Evolutionary conservation across 2,888 invertebrate species (phyloP).

Genomic region (Pachymerium ferrugineum): DNA sequence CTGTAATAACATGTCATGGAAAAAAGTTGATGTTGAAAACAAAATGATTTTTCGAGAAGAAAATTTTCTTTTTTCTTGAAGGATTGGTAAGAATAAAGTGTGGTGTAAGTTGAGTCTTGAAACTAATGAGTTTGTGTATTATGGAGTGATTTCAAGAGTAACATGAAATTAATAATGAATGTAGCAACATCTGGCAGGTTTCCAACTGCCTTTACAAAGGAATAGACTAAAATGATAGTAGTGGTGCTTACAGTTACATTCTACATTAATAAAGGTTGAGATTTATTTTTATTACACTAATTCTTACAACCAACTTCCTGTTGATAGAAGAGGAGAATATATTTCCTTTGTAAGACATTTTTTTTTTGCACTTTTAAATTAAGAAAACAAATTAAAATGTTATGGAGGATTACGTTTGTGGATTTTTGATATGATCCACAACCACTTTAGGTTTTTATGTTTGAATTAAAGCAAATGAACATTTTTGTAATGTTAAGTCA

Average conservation of each 20-base stretch:
- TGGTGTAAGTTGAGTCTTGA: not conserved
- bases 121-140: not conserved
- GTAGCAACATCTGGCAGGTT: not conserved
- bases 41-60: too few species aligned
- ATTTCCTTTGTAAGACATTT: too few species aligned
- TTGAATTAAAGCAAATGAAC: too few species aligned
- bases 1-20: too few species aligned
- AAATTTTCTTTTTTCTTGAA: not conserved
- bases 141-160: slow-evolving; percentile 1
- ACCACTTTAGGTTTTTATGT: too few species aligned
- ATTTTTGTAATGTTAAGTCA: too few species aligned
- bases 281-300: slow-evolving; percentile 13
- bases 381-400: too few species aligned
- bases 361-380: too few species aligned
- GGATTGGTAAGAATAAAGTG: not conserved
- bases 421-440: too few species aligned
- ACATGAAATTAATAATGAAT: slow-evolving; percentile 10
- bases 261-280: slow-evolving; percentile 24
- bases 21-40: too few species aligned
- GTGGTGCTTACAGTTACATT: slow-evolving; percentile 27
- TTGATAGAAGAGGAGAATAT: not conserved
- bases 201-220: not conserved
- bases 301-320: slow-evolving; percentile 2
- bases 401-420: too few species aligned
- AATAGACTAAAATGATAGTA: slow-evolving; percentile 9